These are phyloP conservation scores for Nylanderia fulva DNA, from an alignment of 1,140 invertebrate genomes.

Conservation along the genomic window DNA sequence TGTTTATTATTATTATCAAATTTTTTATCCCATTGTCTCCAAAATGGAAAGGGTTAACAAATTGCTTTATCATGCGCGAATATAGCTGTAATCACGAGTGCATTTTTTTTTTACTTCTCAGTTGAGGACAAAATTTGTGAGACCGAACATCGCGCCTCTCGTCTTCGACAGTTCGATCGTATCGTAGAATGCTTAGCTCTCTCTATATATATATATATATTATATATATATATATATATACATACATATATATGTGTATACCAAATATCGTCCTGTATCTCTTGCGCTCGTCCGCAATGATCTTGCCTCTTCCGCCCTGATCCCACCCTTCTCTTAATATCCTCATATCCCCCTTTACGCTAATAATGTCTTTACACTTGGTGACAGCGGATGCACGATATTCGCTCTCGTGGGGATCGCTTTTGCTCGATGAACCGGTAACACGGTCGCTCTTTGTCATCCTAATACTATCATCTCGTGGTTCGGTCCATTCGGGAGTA, in stretches of 20 bases:
- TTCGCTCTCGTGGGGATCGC: slow-evolving; percentile 77
- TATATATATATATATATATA: slow-evolving; percentile 74
- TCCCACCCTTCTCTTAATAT: slow-evolving; percentile 57
- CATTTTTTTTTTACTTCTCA: neutral
- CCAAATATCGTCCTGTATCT: slow-evolving; percentile 75
- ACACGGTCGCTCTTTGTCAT: slow-evolving; percentile 75
- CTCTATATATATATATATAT: slow-evolving; percentile 81
- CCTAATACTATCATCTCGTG: slow-evolving; percentile 68
- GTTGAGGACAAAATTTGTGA: neutral
- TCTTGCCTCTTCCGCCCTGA: slow-evolving; percentile 37
- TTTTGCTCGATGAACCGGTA: slow-evolving; percentile 76
- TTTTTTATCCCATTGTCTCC: neutral
- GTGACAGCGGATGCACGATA: slow-evolving; percentile 77
- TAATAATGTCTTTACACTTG: slow-evolving; percentile 77
- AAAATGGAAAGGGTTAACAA: slow-evolving; percentile 38
- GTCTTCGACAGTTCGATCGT: slow-evolving; percentile 76
- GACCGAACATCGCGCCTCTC: slow-evolving; percentile 24
- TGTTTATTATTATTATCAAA: neutral
- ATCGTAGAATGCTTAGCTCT: slow-evolving; percentile 83
- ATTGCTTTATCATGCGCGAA: slow-evolving; percentile 4
- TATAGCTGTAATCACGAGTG: neutral
- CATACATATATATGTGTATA: slow-evolving; percentile 78
- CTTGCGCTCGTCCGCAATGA: slow-evolving; percentile 67
- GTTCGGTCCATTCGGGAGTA: slow-evolving; percentile 61
- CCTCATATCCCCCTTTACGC: slow-evolving; percentile 64